A percentile compares a stretch with the other conserved stretches of the same genome.
Evolutionary conservation across 2,888 invertebrate genomes (phyloP).

Genomic region (Cryptocheilus praepositus): DNA sequence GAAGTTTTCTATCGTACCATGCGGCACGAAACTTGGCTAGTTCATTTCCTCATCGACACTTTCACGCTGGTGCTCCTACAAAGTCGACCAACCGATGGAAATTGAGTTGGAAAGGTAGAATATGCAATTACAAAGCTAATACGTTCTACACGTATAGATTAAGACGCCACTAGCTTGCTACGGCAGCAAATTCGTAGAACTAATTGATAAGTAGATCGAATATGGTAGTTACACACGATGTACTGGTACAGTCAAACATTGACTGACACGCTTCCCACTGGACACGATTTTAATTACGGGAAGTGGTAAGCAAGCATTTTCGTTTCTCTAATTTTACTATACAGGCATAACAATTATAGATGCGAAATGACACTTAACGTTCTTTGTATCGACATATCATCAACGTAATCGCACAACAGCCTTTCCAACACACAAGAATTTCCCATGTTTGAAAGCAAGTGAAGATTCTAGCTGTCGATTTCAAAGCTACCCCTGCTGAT

Average conservation of each 20-base stretch:
- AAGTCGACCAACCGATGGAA: conserved; percentile 17
- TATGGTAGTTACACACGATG: background rate
- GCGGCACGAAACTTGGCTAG: background rate
- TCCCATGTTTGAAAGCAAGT: too few species aligned
- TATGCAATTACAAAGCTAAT: conserved; percentile 51
- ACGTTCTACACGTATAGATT: conserved; percentile 39
- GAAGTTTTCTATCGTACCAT: background rate
- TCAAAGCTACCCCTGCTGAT: too few species aligned
- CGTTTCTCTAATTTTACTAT: too few species aligned
- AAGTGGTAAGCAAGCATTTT: too few species aligned
- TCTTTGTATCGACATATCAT: conserved; percentile 11
- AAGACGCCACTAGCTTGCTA: conserved; percentile 36
- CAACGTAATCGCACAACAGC: too few species aligned
- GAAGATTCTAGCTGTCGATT: too few species aligned
- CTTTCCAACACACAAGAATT: too few species aligned
- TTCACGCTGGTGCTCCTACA: conserved; percentile 41
- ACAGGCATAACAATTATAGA: too few species aligned
- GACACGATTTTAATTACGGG: background rate
- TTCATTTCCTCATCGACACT: conserved; percentile 31
- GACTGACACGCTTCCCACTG: conserved; percentile 20
- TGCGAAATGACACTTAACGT: background rate
- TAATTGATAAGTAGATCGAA: conserved; percentile 26
- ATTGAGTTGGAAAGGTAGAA: conserved; percentile 29
- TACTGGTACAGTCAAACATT: background rate
- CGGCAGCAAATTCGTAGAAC: conserved; percentile 37